Evolutionary conservation across 1,140 invertebrate genomes (phyloP).

Genomic region (Cydia strobilella): DNA sequence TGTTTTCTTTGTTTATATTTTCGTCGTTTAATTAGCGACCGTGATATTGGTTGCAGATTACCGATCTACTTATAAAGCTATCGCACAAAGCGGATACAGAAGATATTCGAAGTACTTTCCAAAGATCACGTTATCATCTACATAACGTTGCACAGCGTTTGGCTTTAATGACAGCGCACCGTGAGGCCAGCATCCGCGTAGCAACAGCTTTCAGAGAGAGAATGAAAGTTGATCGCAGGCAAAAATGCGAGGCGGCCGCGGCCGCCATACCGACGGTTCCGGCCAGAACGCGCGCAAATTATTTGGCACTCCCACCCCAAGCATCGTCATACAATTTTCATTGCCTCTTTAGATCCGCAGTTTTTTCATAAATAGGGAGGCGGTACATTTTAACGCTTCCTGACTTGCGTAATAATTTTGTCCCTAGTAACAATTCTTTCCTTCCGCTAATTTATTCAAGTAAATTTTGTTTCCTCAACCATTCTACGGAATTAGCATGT

Average conservation of each 20-base stretch:
- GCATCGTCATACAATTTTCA: conserved; percentile 43
- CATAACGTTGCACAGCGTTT: conserved; percentile 67
- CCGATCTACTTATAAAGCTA: neutral
- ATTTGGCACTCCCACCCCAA: conserved; percentile 54
- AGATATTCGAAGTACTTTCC: conserved; percentile 68
- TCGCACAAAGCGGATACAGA: neutral
- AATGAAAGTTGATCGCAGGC: conserved; percentile 76
- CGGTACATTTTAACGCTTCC: conserved; percentile 35
- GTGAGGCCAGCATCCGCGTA: conserved; percentile 73
- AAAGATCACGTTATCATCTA: conserved; percentile 74
- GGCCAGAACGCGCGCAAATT: conserved; percentile 54
- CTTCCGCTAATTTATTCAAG: conserved; percentile 50
- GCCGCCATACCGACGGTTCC: conserved; percentile 44
- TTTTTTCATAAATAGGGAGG: conserved; percentile 35
- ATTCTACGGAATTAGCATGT: conserved; percentile 51
- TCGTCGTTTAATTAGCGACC: neutral
- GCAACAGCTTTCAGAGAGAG: conserved; percentile 74
- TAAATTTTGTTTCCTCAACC: conserved; percentile 50
- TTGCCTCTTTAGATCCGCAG: conserved; percentile 36
- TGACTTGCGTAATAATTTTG: conserved; percentile 43
- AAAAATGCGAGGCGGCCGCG: conserved; percentile 52
- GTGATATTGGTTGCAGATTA: neutral
- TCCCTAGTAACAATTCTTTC: conserved; percentile 38
- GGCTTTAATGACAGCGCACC: conserved; percentile 67
- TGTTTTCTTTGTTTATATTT: neutral